These are phyloP conservation scores for Datnioides undecimradiatus DNA, from an alignment of 2,113 vertebrate species.

Conservation along the genomic window DNA sequence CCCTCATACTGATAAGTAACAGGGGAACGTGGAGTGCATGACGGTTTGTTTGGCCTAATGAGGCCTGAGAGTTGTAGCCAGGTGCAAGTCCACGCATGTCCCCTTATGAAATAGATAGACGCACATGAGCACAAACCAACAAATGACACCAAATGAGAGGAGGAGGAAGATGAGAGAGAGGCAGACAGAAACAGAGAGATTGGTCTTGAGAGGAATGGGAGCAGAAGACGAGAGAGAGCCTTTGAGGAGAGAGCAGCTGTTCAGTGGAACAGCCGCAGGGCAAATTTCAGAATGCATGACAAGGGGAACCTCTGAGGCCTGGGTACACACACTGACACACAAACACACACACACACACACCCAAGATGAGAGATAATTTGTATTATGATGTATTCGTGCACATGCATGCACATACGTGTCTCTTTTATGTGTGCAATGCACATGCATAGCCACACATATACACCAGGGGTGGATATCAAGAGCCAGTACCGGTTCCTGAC, in stretches of 20 bases:
- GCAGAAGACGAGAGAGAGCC: slow-evolving; percentile 70
- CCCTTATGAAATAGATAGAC: slow-evolving; percentile 18
- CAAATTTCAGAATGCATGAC: slow-evolving; percentile 75
- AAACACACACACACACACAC: slow-evolving; percentile 38
- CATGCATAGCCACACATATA: background rate
- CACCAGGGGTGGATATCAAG: too few species aligned
- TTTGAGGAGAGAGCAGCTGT: slow-evolving; percentile 81
- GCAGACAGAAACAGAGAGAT: slow-evolving; percentile 47
- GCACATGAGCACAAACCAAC: background rate
- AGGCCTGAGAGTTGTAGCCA: slow-evolving; percentile 7
- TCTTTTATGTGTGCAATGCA: background rate
- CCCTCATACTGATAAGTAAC: background rate
- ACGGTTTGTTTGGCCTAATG: slow-evolving; percentile 26
- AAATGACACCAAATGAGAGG: slow-evolving; percentile 42
- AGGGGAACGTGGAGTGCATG: background rate
- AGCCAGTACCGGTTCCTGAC: too few species aligned
- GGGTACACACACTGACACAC: slow-evolving; percentile 39
- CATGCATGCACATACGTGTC: slow-evolving; percentile 18
- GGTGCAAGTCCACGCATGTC: slow-evolving; percentile 21
- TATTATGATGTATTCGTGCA: slow-evolving; percentile 1
- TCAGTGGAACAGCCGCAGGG: slow-evolving; percentile 68
- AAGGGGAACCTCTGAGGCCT: slow-evolving; percentile 68
- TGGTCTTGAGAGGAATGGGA: slow-evolving; percentile 68
- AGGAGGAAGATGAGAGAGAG: slow-evolving; percentile 28
- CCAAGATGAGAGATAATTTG: slow-evolving; percentile 19